Base-by-base conservation (phyloP, 64 coral and sea anemone genomes). In the Hydrozoanthus tunicans region DNA sequence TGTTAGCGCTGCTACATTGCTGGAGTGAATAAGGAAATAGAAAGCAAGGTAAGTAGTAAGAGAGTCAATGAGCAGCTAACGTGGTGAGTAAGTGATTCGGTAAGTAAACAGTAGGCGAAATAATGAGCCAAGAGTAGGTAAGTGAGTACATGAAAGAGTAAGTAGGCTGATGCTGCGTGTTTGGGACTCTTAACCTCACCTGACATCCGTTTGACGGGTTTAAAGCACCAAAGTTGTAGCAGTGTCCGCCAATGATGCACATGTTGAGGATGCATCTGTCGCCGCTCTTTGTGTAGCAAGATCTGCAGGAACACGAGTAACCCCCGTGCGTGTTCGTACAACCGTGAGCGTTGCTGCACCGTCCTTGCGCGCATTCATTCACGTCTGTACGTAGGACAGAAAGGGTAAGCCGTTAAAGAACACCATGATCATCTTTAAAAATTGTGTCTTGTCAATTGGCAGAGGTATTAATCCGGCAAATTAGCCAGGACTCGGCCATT, bases 161-260 rank as follows among this genome's bases (percentile, higher is more conserved):
- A 43, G 32, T 43, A 43, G 32, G 32, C 32, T 43, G 32, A 43
- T 2, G 32, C 32, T 43, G 32, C 32, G 32, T 43, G 32, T 43
- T 43, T 2, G 32, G 32, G 32, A 43, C 14, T 20, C 4, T 79
- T 58, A 52, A 53, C 15, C 32, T 7, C 70, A 85, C 82, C 82
- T 85, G 82, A 51, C 82, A 85, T 52, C 2, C 51, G 9, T 85
- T 85, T 69, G 82, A 85, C 3, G 82, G 82, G 23, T 85, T 69
- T 70, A 25, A 0, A 2, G 5, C 17, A 4, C 51, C 51, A 70
- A 24, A 85, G 14, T 20, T 24, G 17, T 85, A 70, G 51, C 82
- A 85, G 52, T 5, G 82, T 7, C 82, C 82, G 17, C 43, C 51
- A 70, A 85, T 85, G 12, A 14, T 69, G 14, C 82, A 85, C 64